phyloP scores from a whole-genome alignment of 1,140 invertebrate genomes.

The Leguminivora glycinivorella region DNA sequence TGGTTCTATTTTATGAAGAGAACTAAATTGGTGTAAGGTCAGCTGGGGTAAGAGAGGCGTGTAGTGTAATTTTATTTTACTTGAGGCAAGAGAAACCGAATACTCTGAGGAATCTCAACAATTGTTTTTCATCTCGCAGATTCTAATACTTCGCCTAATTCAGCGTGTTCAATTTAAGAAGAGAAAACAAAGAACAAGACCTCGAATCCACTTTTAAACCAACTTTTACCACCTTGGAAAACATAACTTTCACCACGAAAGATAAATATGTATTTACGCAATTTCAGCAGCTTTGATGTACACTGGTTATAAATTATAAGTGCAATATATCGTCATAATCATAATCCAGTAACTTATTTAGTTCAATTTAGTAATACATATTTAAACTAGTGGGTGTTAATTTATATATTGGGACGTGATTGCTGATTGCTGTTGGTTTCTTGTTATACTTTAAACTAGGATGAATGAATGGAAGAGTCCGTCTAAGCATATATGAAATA shows the following conservation, averaged over 20 bases:
- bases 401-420: not conserved
- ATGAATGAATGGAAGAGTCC: not conserved
- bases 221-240: not conserved
- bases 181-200: no score
- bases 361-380: constrained; percentile 8
- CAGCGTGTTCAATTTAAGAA: no score
- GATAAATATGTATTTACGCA: not conserved
- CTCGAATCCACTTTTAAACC: not conserved
- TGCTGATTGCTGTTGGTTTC: constrained; percentile 4
- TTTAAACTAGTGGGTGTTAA: constrained; percentile 15
- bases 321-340: constrained; percentile 24
- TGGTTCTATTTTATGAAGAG: no score
- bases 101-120: no score
- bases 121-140: no score
- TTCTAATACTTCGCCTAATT: no score
- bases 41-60: no score
- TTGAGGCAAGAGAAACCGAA: no score
- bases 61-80: no score
- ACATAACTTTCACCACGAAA: not conserved
- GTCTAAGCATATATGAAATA: no score
- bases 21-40: no score
- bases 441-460: not conserved
- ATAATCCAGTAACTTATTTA: constrained; percentile 26
- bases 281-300: not conserved
- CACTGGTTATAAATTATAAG: constrained; percentile 25